phyloP scores from a whole-genome alignment of 2,888 invertebrate species.

The Protophormia terraenovae region DNA sequence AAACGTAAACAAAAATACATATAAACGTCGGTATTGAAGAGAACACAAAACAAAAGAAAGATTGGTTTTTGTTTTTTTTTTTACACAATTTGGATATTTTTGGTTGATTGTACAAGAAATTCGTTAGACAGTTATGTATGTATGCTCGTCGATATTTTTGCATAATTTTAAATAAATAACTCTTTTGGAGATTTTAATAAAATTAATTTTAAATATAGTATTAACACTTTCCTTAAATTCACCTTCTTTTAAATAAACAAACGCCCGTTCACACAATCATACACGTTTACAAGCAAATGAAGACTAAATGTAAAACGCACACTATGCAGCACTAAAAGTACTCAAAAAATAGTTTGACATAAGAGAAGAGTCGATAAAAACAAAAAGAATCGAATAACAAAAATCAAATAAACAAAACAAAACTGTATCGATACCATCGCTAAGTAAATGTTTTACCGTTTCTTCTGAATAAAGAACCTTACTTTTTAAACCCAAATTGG shows the following conservation, averaged over 20 bases:
- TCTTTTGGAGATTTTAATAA: not conserved
- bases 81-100: not conserved
- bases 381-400: not conserved
- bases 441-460: not conserved
- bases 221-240: constrained; percentile 58
- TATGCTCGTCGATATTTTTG: not conserved
- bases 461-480: not conserved
- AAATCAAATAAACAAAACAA: constrained; percentile 21
- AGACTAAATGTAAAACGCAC: constrained; percentile 57
- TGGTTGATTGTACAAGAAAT: not conserved
- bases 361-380: constrained; percentile 37
- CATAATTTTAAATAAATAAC: not conserved
- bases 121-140: not conserved
- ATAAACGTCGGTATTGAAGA: constrained; percentile 28
- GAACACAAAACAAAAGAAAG: constrained; percentile 25
- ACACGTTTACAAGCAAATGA: constrained; percentile 62
- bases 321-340: constrained; percentile 56
- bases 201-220: not conserved
- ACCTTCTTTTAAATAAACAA: constrained; percentile 35
- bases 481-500: not conserved
- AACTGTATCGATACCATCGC: constrained; percentile 21
- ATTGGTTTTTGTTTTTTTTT: constrained; percentile 13
- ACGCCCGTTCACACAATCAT: constrained; percentile 60
- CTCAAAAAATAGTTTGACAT: constrained; percentile 51
- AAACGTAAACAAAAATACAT: constrained; percentile 56